These are phyloP conservation scores for Pimpla rufipes DNA, from an alignment of 2,888 invertebrate genomes.

Conservation along the genomic window DNA sequence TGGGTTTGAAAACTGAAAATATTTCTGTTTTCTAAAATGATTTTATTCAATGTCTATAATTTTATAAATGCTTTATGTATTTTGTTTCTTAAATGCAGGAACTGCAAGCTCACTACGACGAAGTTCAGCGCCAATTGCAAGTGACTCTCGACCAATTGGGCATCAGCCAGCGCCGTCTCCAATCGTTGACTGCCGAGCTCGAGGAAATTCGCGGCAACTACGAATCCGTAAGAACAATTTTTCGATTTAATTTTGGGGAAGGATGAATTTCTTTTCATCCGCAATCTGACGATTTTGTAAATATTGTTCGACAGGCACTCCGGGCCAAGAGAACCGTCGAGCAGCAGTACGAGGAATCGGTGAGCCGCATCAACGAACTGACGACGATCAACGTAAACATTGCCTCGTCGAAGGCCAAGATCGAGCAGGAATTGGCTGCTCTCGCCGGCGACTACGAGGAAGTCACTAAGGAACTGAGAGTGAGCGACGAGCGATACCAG, in stretches of 20 bases:
- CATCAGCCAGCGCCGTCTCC: constrained; percentile 95
- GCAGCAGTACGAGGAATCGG: constrained; percentile 95
- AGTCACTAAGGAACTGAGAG: constrained; percentile 97
- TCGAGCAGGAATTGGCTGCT: constrained; percentile 96
- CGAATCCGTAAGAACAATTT: constrained; percentile 88
- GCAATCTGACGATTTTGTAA: neutral
- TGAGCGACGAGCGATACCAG: constrained; percentile 97
- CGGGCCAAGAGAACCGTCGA: constrained; percentile 97
- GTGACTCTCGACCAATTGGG: constrained; percentile 97
- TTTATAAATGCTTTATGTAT: neutral
- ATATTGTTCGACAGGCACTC: constrained; percentile 89
- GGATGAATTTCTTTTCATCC: neutral
- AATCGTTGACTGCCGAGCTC: constrained; percentile 96
- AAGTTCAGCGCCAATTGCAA: constrained; percentile 97
- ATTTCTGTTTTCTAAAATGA: neutral
- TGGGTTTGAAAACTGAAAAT: constrained; percentile 78
- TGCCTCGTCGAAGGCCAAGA: constrained; percentile 96
- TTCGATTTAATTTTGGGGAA: neutral
- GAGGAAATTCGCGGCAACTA: constrained; percentile 98
- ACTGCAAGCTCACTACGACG: constrained; percentile 98
- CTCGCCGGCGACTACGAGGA: constrained; percentile 99
- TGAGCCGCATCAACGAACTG: constrained; percentile 96
- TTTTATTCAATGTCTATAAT: neutral
- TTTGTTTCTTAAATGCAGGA: constrained; percentile 87
- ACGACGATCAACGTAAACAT: constrained; percentile 98